A percentile compares a stretch with the other conserved stretches of the same genome.
These are phyloP conservation scores for Dolichotis patagonum DNA, from an alignment of 2,113 vertebrate species.

Conservation along the genomic window DNA sequence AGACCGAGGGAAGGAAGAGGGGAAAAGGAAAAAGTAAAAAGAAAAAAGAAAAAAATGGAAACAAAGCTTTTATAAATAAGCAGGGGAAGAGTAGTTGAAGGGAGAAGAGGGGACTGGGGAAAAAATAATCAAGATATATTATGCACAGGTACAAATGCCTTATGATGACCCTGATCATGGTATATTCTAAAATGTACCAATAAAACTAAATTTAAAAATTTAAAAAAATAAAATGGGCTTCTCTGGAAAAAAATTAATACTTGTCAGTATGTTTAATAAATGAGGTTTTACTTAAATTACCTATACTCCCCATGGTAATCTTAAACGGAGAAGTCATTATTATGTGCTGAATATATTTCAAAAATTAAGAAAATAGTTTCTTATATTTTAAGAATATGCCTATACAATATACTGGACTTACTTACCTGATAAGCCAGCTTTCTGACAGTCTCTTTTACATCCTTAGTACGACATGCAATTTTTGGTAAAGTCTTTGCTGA, in stretches of 20 bases:
- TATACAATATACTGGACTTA: not conserved
- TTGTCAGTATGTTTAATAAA: constrained; percentile 1
- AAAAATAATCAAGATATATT: not conserved
- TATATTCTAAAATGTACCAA: not conserved
- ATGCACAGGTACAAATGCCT: not conserved
- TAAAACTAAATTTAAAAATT: not conserved
- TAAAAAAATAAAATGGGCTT: not conserved
- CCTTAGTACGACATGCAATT: constrained; percentile 93
- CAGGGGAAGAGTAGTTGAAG: not conserved
- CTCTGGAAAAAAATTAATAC: not conserved
- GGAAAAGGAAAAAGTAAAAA: not conserved
- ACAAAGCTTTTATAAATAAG: not conserved
- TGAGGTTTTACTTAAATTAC: constrained; percentile 33
- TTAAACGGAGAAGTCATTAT: not conserved
- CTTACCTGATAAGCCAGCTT: constrained; percentile 95
- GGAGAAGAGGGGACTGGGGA: not conserved
- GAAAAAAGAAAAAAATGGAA: not conserved
- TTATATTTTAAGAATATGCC: constrained; percentile 29
- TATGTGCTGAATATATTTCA: constrained; percentile 45
- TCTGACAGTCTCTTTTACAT: constrained; percentile 94
- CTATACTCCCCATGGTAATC: not conserved
- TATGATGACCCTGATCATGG: not conserved
- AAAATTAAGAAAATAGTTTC: constrained; percentile 39
- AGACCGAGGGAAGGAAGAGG: not conserved
- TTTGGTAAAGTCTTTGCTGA: constrained; percentile 91